Conservation (phyloP, 2,113 vertebrate species). For the Dolichotis patagonum region DNA sequence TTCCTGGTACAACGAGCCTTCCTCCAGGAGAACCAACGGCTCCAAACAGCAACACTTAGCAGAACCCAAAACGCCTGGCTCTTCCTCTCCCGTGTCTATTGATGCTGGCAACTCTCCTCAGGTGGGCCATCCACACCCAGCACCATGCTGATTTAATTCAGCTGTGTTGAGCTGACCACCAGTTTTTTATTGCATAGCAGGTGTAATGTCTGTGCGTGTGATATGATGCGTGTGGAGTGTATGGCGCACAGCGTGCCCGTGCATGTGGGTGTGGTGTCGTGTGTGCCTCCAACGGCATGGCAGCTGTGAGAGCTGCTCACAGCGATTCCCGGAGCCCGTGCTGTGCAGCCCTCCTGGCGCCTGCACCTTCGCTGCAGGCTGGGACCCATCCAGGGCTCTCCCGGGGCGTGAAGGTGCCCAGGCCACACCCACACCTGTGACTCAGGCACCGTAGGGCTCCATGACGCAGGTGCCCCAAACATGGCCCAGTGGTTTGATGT, state of each 20-base stretch:
- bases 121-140: too few species aligned
- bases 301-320: neutral
- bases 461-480: neutral
- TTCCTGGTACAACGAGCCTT: too few species aligned
- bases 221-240: neutral
- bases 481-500: neutral
- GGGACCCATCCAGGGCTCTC: neutral
- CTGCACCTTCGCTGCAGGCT: fast-evolving
- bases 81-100: too few species aligned
- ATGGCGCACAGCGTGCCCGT: neutral
- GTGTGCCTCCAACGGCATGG: neutral
- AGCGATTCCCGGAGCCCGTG: neutral
- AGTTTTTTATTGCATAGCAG: too few species aligned
- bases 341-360: neutral
- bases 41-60: too few species aligned
- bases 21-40: too few species aligned
- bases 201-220: too few species aligned
- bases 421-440: neutral
- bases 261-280: neutral
- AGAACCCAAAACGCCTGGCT: too few species aligned
- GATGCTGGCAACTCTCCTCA: too few species aligned
- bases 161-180: too few species aligned
- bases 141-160: too few species aligned
- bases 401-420: neutral
- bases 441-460: too few species aligned